Base-by-base conservation (phyloP, 2,113 vertebrate genomes). In the Cryptotis parvus region DNA sequence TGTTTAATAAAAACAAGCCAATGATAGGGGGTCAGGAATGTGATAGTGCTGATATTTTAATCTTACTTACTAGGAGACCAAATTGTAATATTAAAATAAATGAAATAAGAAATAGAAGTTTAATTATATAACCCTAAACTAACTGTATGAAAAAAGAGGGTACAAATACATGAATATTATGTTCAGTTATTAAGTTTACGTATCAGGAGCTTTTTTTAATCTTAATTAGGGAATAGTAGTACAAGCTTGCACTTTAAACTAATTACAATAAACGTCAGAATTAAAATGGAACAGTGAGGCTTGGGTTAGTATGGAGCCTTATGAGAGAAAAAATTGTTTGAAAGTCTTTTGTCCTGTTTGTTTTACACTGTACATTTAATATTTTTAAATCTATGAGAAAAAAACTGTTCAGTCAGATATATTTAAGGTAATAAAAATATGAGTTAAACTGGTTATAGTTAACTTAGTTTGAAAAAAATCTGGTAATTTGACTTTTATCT, bases 401-500 rank as follows among this genome's bases (percentile, higher is more conserved):
- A 72, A 41, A 66, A 2, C 16, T 49, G 15, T 78, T 91, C 74
- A 83, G 72, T 6, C 6, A 43, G 1, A 29, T 77, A 88, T 15
- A 72, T 33, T 81, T 81, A 63, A 84, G 88, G 45, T n/a, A 80
- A 39, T 70, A 73, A 41, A 90, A 68, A 77, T 86, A 9, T 80
- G 22, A 27, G 29, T 76, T 84, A 89, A 86, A 43, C 37, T 73
- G 9, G 41, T 72, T 75, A 77, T 35, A 84, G 63, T 93, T 88
- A 89, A 86, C 14, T 43, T 65, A 2, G 4, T 87, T 87, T 90
- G 29, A 52, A 9, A 81, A 70, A 43, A 6, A 7, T 4, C 45
- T 82, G 33, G 11, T 73, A 81, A 85, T 72, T 91, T 90, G 22
- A 72, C 16, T 84, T 81, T 61, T 77, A 88, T 49, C 63, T 93